Evolutionary conservation across 1,140 invertebrate genomes (phyloP), one percentile per base, ranked within the genome.

Genomic region (Drosophila kepulauana): DNA sequence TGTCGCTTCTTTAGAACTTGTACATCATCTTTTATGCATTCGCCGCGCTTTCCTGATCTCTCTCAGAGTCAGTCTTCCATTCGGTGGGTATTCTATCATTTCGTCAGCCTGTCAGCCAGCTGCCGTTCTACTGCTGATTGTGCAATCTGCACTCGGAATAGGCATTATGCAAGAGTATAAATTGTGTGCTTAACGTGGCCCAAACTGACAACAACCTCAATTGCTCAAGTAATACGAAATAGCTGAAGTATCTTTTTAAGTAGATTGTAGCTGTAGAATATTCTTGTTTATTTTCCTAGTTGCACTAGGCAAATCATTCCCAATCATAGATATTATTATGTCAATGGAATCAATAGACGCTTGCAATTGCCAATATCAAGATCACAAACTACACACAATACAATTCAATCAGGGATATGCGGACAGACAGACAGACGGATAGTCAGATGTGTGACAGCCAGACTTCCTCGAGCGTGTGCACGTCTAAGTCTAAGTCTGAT

Each of bases 1-100:
- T 33, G 56, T 54, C 56, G 71, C 67, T 75, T 71, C 73, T 75
- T 75, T 65, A 71, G 73, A 75, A 75, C 67, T 71, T 41, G 61
- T 71, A 41, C 73, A 64, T 71, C 73, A 75, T 71, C 67, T 75
- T 75, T 70, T 75, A 64, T 75, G 59, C 72, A 46, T 63, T 38
- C 64, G 61, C 73, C 59, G 67, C 67, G 67, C 67, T 75, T 59
- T 71, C 46, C 68, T 65, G 73, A 75, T 75, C 72, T 70, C 25
- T 30, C 28, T 46, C 30, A 41, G 51, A 49, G 33, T 51, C 56
- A 59, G 6, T 56, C 41, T 2, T 5, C 35, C 28, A 49, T 43
- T 52, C 66, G 28, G 33, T 33, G 5, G 33, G 5, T 25, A 25
- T 10, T 16, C 38, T 28, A 13, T 46, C 41, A 56, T 5, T 11